phyloP scores from a whole-genome alignment of 2,888 invertebrate genomes.

The Automeris io region DNA sequence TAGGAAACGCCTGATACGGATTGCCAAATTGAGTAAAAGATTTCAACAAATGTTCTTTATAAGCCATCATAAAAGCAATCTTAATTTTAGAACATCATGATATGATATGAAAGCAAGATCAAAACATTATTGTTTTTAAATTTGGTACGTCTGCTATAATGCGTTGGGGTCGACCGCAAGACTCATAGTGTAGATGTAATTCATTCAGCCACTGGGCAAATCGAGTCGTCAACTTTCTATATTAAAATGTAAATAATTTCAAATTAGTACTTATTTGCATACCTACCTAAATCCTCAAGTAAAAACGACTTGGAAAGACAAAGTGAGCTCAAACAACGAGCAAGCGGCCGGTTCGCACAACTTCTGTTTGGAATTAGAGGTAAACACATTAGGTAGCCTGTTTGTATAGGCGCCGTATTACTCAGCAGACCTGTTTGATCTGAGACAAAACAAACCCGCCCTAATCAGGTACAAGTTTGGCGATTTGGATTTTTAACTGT shows the following conservation, averaged over 20 bases:
- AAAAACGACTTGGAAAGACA: constrained; percentile 33
- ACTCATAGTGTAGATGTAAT: too few relatives aligned
- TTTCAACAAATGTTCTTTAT: too few relatives aligned
- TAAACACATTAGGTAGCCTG: constrained; percentile 71
- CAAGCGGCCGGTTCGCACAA: constrained; percentile 41
- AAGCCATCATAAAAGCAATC: too few relatives aligned
- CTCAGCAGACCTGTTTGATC: constrained; percentile 60
- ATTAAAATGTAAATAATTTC: constrained; percentile 5
- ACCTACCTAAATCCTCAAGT: constrained; percentile 22
- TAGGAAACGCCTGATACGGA: too few relatives aligned
- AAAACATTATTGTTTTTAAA: too few relatives aligned
- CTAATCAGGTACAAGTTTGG: constrained; percentile 57
- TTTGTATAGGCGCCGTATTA: constrained; percentile 64
- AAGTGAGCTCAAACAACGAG: constrained; percentile 37
- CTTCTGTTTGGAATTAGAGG: constrained; percentile 66
- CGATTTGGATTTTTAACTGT: constrained; percentile 47
- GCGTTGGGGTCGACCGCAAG: too few relatives aligned
- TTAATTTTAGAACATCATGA: too few relatives aligned
- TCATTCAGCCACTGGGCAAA: too few relatives aligned
- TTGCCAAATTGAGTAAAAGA: too few relatives aligned
- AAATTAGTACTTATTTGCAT: constrained; percentile 8
- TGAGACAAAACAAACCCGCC: constrained; percentile 48
- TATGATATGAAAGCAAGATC: too few relatives aligned
- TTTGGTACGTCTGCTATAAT: too few relatives aligned
- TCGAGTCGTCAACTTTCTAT: too few relatives aligned